Evolutionary conservation across 2,113 vertebrate genomes (phyloP), one percentile per base, ranked within the genome.

Genomic region (Hylia prasina): DNA sequence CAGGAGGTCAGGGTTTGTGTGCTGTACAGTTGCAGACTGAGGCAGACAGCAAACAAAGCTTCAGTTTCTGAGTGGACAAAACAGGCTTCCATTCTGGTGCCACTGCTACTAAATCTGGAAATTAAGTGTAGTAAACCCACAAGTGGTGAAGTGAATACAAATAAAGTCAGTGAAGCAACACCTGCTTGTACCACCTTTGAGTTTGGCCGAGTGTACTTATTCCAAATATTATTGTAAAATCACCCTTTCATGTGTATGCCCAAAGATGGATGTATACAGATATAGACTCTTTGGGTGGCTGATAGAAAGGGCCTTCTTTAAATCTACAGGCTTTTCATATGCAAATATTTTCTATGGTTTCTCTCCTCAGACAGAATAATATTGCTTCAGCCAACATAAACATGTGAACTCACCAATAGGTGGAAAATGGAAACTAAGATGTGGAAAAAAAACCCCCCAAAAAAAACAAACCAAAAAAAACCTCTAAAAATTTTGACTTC

Each of bases 301-400:
- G 90, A 83, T 50, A 44, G 57, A 94, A 93, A 40, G 31, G 50
- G 37, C 82, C 51, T 82, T 90, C 78, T 89, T 76, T 79, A 78
- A 85, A 81, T 90, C 51, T 61, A 23, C 71, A 83, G 57, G 51
- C 79, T 93, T 93, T 90, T 87, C 58, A 93, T 84, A 70, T 35
- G 72, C 87, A 94, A 92, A 95, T 97, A 95, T 95, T 97, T 97
- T 93, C 82, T 72, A 73, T 90, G 68, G 40, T 96, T 96, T 93
- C 57, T 60, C 35, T 91, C 58, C 70, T 91, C 65, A 91, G 92
- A 91, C 4, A 1, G 82, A 95, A 96, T 86, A 96, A 96, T 89
- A 93, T 37, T 84, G 31, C 53, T 9, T 9, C 28, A 88, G 95
- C 96, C 95, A 94, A 95, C 27, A 57, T 53, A 95, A 96, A 96